Evolutionary conservation across 2,888 invertebrate genomes (phyloP), one percentile per base, ranked within the genome.

Genomic region (Lottia gigantea): DNA sequence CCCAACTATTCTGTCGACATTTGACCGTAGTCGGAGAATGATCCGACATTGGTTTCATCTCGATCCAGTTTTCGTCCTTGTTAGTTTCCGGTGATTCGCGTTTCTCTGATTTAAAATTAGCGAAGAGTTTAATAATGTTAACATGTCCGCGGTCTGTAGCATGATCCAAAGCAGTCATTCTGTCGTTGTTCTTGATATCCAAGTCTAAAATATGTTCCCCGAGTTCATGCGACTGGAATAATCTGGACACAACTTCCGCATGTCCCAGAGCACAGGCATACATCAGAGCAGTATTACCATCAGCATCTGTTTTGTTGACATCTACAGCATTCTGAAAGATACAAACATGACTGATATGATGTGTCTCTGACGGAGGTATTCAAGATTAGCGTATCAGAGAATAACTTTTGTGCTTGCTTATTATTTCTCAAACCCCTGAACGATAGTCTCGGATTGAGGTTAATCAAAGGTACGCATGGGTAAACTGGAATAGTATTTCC

Each of bases 271-370:
- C 62, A 47, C 70, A 66, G 23, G 70, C 65, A 55, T 70, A 70
- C 70, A 70, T 70, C 55, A 70, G 61, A 46, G 65, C 70, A 40
- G 70, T 70, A 25, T 70, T 70, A 6, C 70, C 70, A 61, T 66
- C 70, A 25, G 55, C 23, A 45, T 70, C 70, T 0, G 61, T 61
- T 45, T 25, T 55, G 31, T 70, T 65, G 23, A 65, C 40, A 12
- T 65, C 62, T 11, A 70, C 23, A n/a, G 7, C 49, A 47, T 70
- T 46, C 70, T 70, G 55, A 55, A 55, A 55, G 11, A 23, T 55
- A 55, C 19, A 55, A 8, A 40, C 40, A 40, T 8, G 31, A 6
- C 31, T n/a, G n/a, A 31, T 3, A 31, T 31, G 2, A 31, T 31
- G 31, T 31, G 6, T 31, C 31, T 31, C n/a, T n/a, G n/a, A n/a